Evolutionary conservation across 2,888 invertebrate genomes (phyloP).

Genomic region (Hyposoter dolosus): DNA sequence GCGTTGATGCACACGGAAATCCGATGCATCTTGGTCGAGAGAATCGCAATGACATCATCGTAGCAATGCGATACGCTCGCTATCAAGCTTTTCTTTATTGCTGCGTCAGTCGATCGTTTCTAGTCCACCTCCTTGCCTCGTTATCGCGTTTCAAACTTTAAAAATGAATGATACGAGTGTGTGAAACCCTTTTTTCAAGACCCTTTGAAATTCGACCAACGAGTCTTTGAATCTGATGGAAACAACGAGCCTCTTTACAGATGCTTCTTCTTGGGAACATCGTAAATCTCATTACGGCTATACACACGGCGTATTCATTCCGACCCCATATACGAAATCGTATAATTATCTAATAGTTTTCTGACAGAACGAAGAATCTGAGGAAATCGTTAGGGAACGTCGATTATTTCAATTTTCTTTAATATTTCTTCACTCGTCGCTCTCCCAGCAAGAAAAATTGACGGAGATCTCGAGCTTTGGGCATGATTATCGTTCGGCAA

Average conservation of each 20-base stretch:
- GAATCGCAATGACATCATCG: slow-evolving; percentile 49
- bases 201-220: neutral
- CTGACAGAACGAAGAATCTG: neutral
- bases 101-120: slow-evolving; percentile 28
- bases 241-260: slow-evolving; percentile 55
- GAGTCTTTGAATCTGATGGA: slow-evolving; percentile 14
- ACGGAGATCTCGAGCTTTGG: too few relatives aligned
- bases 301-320: neutral
- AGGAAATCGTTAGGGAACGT: neutral
- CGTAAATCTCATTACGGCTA: neutral
- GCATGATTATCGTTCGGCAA: too few relatives aligned
- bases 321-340: neutral
- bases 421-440: too few relatives aligned
- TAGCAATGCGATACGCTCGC: slow-evolving; percentile 46
- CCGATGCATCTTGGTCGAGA: slow-evolving; percentile 27
- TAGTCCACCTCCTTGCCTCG: neutral
- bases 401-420: neutral
- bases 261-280: slow-evolving; percentile 5
- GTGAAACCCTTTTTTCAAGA: neutral
- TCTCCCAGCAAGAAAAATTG: too few relatives aligned
- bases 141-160: neutral
- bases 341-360: neutral
- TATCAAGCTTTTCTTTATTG: neutral
- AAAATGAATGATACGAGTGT: neutral
- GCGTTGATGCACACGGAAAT: slow-evolving; percentile 36